These are phyloP conservation scores for Gopherus flavomarginatus DNA, from an alignment of 2,113 vertebrate genomes.

Conservation along the genomic window DNA sequence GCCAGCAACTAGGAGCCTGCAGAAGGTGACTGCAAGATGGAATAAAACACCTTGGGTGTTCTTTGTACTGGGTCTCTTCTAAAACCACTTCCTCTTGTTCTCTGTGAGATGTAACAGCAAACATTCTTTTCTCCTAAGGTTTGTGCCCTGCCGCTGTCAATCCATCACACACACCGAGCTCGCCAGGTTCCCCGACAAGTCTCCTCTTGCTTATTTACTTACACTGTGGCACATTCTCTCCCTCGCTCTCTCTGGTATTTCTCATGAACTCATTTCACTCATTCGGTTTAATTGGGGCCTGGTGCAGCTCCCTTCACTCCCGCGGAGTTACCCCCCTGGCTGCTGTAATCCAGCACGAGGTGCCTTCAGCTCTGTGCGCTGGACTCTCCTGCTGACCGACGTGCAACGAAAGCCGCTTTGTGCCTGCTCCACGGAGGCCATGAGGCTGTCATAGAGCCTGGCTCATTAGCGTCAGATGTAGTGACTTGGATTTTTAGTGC, in stretches of 20 bases:
- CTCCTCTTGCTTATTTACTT: background rate
- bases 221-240: background rate
- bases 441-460: background rate
- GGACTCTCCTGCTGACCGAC: rapidly evolving
- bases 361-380: background rate
- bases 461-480: background rate
- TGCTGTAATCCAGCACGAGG: background rate
- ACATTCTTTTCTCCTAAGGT: background rate
- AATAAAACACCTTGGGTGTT: background rate
- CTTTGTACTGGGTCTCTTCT: background rate
- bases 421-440: background rate
- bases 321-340: background rate
- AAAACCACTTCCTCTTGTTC: background rate
- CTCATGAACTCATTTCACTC: background rate
- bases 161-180: background rate
- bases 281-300: background rate
- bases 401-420: background rate
- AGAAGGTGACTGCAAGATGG: background rate
- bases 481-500: background rate
- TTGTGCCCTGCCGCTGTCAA: background rate
- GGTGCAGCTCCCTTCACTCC: background rate
- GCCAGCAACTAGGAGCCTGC: background rate
- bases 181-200: background rate
- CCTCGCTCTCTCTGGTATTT: background rate
- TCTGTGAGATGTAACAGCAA: background rate